Evolutionary conservation across 2,113 vertebrate species (phyloP).

Genomic region (Pagrus major): DNA sequence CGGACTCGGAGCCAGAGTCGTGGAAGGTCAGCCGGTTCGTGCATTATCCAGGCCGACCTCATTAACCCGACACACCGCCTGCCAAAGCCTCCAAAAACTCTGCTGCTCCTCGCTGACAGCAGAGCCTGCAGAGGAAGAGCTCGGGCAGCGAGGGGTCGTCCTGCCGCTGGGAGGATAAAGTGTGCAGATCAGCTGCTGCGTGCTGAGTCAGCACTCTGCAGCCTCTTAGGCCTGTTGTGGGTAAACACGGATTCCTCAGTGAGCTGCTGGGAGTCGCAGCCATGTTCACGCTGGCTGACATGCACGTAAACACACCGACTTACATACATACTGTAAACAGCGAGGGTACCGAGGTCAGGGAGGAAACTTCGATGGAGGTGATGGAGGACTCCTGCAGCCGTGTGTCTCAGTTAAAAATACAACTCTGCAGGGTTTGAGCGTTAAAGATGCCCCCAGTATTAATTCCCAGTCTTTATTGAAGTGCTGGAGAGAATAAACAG

Average conservation of each 20-base stretch:
- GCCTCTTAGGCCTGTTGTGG: constrained; percentile 28
- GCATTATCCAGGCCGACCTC: constrained; percentile 31
- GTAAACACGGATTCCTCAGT: constrained; percentile 59
- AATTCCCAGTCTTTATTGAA: constrained; percentile 6
- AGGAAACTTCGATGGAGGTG: not conserved
- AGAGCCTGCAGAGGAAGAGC: constrained; percentile 17
- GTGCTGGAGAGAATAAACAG: constrained; percentile 17
- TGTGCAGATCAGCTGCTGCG: constrained; percentile 38
- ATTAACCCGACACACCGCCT: constrained; percentile 31
- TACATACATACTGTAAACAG: not conserved
- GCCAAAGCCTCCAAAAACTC: not conserved
- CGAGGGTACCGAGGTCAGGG: not conserved
- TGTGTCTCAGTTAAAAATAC: not conserved
- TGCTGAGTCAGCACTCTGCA: constrained; percentile 56
- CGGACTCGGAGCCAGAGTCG: constrained; percentile 6
- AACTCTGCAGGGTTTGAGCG: not conserved
- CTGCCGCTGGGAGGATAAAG: constrained; percentile 29
- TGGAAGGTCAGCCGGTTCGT: constrained; percentile 23
- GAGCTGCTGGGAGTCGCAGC: constrained; percentile 19
- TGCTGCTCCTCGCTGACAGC: not conserved
- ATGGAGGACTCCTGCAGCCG: not conserved
- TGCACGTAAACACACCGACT: not conserved
- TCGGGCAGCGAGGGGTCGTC: constrained; percentile 16
- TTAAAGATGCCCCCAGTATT: not conserved
- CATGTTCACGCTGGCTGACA: not conserved